A percentile compares a stretch with the other conserved stretches of the same genome.
These are phyloP conservation scores for Drosophila seguyi DNA, from an alignment of 1,140 invertebrate species.

Conservation along the genomic window DNA sequence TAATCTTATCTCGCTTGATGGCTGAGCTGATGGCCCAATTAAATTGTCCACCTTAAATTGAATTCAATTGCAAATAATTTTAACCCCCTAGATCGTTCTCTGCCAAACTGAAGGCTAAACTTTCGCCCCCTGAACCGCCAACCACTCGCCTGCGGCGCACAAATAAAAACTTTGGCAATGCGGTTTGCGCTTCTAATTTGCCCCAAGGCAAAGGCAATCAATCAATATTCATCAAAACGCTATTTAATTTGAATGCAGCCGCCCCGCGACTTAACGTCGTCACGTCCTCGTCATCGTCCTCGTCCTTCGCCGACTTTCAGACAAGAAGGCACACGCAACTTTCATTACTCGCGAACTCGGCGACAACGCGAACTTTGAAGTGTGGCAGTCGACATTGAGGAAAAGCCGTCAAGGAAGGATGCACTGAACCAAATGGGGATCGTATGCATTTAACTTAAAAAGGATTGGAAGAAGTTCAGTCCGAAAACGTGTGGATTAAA, in stretches of 20 bases:
- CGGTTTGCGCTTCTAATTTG: slow-evolving; percentile 77
- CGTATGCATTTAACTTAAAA: not conserved
- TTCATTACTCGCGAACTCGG: slow-evolving; percentile 64
- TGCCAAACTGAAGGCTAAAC: slow-evolving; percentile 52
- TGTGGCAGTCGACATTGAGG: slow-evolving; percentile 44
- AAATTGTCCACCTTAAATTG: slow-evolving; percentile 13
- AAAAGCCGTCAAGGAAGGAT: not conserved
- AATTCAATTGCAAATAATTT: slow-evolving; percentile 31
- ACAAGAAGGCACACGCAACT: slow-evolving; percentile 42
- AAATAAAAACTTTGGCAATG: slow-evolving; percentile 68
- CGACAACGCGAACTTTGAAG: slow-evolving; percentile 71
- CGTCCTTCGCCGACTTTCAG: not conserved
- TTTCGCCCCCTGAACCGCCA: slow-evolving; percentile 16
- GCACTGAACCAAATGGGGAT: not conserved
- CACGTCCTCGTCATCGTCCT: slow-evolving; percentile 33
- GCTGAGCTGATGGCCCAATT: slow-evolving; percentile 1
- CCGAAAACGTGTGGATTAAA: not conserved
- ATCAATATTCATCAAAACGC: slow-evolving; percentile 81
- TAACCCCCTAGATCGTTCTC: slow-evolving; percentile 7
- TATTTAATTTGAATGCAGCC: slow-evolving; percentile 77
- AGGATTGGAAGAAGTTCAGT: fast-evolving
- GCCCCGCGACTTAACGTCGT: slow-evolving; percentile 32
- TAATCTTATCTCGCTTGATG: not conserved
- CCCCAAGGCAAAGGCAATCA: slow-evolving; percentile 73
- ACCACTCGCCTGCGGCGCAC: slow-evolving; percentile 12